Conservation (phyloP, 2,888 invertebrate genomes). For the Synergus japonicus region DNA sequence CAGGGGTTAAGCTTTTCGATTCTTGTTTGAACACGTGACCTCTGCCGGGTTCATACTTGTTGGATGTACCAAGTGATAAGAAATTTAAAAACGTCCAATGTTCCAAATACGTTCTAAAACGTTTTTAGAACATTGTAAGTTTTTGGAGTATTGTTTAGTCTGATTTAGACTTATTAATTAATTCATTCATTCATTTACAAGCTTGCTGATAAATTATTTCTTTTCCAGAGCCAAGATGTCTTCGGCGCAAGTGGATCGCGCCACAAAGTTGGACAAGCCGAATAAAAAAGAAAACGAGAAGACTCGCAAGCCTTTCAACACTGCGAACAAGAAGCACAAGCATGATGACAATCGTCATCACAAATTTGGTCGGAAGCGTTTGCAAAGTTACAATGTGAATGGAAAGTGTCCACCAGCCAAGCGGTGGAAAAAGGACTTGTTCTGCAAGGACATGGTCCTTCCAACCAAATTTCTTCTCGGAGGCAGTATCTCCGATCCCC, state of each 20-base stretch:
- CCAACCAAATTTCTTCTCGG: constrained; percentile 96
- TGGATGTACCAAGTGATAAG: background rate
- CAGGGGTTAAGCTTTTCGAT: background rate
- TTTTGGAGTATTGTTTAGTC: too few relatives aligned
- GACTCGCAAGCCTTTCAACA: constrained; percentile 65
- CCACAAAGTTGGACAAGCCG: constrained; percentile 71
- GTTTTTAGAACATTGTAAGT: too few relatives aligned
- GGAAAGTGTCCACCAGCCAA: constrained; percentile 88
- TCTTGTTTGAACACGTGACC: constrained; percentile 14
- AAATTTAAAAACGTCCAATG: too few relatives aligned
- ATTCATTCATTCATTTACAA: background rate
- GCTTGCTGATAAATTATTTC: background rate
- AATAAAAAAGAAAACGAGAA: constrained; percentile 72
- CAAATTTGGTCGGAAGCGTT: constrained; percentile 81
- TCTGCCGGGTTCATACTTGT: background rate
- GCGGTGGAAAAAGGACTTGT: constrained; percentile 84
- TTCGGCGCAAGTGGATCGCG: constrained; percentile 76
- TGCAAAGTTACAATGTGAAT: constrained; percentile 83
- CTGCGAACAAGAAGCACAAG: constrained; percentile 73
- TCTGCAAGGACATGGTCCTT: constrained; percentile 82
- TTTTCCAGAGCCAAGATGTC: constrained; percentile 72
- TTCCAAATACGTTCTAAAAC: too few relatives aligned
- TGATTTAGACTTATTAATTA: background rate
- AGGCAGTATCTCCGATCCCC: constrained; percentile 96
- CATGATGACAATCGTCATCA: constrained; percentile 74